Conservation (phyloP, 1,140 invertebrate species). For the Cotesia chilonis region DNA sequence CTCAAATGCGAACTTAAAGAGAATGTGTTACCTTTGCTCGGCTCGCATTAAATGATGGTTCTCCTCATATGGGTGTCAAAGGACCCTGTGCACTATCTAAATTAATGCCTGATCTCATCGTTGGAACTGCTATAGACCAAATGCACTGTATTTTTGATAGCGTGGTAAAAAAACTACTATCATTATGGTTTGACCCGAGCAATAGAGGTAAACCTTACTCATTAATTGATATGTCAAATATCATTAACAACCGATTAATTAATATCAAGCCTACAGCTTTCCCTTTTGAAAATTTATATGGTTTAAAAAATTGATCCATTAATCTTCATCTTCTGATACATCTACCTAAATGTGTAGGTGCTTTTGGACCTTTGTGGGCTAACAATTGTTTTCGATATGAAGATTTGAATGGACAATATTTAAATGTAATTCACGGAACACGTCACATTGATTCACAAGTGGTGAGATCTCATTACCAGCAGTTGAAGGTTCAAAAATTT, state of each 20-base stretch:
- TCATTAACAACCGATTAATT: constrained; percentile 31
- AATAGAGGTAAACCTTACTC: constrained; percentile 27
- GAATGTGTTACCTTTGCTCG: neutral
- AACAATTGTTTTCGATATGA: constrained; percentile 41
- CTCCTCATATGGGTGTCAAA: constrained; percentile 26
- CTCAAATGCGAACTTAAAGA: neutral
- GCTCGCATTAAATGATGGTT: neutral
- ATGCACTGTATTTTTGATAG: constrained; percentile 38
- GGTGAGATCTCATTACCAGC: constrained; percentile 29
- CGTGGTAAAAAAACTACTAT: constrained; percentile 28
- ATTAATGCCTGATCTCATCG: constrained; percentile 37
- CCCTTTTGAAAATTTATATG: constrained; percentile 42
- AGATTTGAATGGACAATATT: constrained; percentile 43
- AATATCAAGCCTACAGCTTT: constrained; percentile 40
- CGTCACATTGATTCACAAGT: constrained; percentile 42
- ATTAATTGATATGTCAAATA: constrained; percentile 6
- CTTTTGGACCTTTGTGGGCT: constrained; percentile 40
- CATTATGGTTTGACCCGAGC: constrained; percentile 29
- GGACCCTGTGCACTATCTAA: constrained; percentile 19
- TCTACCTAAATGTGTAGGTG: constrained; percentile 37
- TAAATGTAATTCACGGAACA: constrained; percentile 41
- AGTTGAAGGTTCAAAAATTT: constrained; percentile 35
- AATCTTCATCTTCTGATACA: constrained; percentile 44
- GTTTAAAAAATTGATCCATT: constrained; percentile 41
- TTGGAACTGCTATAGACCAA: constrained; percentile 34